Percentiles rank a stretch among this genome's conserved stretches.
These are phyloP conservation scores for Drosophila watanabei DNA, from an alignment of 1,140 invertebrate genomes.

Conservation along the genomic window DNA sequence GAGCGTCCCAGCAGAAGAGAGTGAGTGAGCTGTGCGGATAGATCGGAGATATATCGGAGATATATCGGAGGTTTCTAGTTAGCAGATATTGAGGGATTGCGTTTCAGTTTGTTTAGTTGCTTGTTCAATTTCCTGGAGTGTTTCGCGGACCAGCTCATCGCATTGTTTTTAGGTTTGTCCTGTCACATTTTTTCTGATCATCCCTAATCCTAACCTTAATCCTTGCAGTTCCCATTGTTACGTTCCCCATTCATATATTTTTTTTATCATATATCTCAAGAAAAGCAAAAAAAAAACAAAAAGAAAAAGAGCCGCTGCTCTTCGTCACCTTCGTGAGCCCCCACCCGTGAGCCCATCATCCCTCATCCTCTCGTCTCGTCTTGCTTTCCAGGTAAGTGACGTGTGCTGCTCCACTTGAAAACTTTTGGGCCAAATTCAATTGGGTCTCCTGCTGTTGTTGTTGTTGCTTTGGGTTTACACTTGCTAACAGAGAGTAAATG, in stretches of 20 bases:
- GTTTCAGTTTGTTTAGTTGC: conserved; percentile 30
- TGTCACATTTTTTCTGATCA: neutral
- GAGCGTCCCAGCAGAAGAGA: neutral
- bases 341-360: conserved; percentile 1
- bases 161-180: neutral
- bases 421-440: conserved; percentile 43
- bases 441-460: neutral
- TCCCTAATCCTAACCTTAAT: neutral
- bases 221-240: conserved; percentile 15
- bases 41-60: neutral
- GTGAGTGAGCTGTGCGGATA: neutral
- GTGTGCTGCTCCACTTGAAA: conserved; percentile 41
- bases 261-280: conserved; percentile 25
- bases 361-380: neutral
- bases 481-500: neutral
- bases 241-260: conserved; percentile 29
- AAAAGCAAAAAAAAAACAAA: neutral
- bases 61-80: neutral
- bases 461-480: conserved; percentile 17
- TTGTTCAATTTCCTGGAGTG: conserved; percentile 47
- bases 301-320: neutral
- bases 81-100: neutral
- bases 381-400: conserved; percentile 31
- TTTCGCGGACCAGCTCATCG: neutral
- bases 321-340: neutral